Evolutionary conservation across 2,797 vertebrate species (phyloP), one percentile per base, ranked within the genome.

Genomic region (Arrhamphus sclerolepis): DNA sequence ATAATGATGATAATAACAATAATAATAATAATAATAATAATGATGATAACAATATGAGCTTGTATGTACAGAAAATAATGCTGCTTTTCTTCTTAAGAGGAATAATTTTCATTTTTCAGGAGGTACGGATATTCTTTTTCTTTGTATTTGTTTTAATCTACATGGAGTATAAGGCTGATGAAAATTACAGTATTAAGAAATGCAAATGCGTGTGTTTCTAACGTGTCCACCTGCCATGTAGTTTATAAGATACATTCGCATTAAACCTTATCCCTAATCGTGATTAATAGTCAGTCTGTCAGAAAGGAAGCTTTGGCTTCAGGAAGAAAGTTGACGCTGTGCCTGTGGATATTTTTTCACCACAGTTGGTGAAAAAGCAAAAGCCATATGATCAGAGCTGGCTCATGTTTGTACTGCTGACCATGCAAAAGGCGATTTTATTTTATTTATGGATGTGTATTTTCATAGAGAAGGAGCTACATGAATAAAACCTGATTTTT

Each of bases 361-460:
- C 59, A 47, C 59, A 72, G 61, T 70, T 44, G 57, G 70, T 46
- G 31, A 7, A 54, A 57, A 58, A 65, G 43, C 52, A n/a, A 57
- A 61, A 70, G 58, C 63, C 70, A 56, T 57, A 58, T 62, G 74
- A 59, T 10, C 51, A 44, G 31, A 40, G 9, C 48, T 72, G 64
- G 77, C 72, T 72, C 42, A 6, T 39, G 31, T 57, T 52, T 34
- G 47, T 6, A 22, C 18, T 58, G 65, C 75, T 79, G 70, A 82
- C 55, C 26, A 5, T 43, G 53, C 56, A 71, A 57, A 67, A 60
- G 0, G 2, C 38, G 40, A 59, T 54, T 51, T 41, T 55, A 5
- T 2, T 34, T 48, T 46, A 26, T 26, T 26, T 6, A 26, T 40
- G 29, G 1, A 14, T 56, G 22, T 34, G 9, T 40, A 39, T 18